A percentile compares a stretch with the other conserved stretches of the same genome.
Conservation (phyloP, 2,888 invertebrate species). For the Rhamnusium bicolor region DNA sequence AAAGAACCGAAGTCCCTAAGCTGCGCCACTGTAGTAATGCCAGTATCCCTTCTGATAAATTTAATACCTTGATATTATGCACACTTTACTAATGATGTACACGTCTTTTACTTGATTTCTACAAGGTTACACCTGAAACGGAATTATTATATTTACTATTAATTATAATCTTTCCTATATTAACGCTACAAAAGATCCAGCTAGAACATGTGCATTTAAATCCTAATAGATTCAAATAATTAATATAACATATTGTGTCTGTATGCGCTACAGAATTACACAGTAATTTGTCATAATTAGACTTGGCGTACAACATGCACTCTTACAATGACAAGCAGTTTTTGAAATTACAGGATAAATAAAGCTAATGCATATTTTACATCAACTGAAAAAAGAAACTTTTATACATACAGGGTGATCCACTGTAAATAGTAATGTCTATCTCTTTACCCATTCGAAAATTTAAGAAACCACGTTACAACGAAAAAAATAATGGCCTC, state of each 20-base stretch:
- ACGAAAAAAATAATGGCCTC: too few relatives aligned
- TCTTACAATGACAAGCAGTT: not conserved
- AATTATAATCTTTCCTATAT: not conserved
- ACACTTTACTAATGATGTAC: constrained; percentile 4
- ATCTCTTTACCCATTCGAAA: too few relatives aligned
- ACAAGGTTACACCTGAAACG: constrained; percentile 5
- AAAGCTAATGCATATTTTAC: not conserved
- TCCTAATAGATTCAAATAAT: not conserved
- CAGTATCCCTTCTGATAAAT: not conserved
- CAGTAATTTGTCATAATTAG: not conserved
- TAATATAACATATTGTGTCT: not conserved
- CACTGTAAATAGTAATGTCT: too few relatives aligned
- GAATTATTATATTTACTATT: constrained; percentile 3
- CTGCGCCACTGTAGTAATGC: not conserved
- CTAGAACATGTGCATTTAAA: not conserved
- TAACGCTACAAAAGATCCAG: not conserved
- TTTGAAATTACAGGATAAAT: not conserved
- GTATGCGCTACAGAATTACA: not conserved
- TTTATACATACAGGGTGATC: too few relatives aligned
- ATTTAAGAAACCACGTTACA: too few relatives aligned
- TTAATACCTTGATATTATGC: not conserved
- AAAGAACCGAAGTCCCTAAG: not conserved
- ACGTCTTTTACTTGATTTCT: constrained; percentile 11
- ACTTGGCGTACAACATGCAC: not conserved
- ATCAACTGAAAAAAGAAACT: not conserved